A percentile compares a stretch with the other conserved stretches of the same genome.
phyloP scores from a whole-genome alignment of 2,113 vertebrate genomes.

The Corvus cornix region DNA sequence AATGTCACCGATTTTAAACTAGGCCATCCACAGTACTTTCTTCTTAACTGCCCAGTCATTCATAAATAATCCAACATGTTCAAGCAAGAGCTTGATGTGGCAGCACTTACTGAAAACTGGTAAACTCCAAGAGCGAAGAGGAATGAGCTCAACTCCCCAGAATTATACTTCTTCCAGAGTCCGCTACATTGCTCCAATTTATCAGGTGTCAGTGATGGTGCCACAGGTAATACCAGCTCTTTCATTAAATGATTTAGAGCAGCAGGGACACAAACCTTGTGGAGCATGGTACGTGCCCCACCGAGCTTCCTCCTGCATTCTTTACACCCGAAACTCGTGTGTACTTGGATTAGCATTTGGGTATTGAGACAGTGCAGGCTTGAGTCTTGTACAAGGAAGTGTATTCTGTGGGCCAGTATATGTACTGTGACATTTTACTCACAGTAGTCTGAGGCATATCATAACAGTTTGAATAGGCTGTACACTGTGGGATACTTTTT shows the following conservation, averaged over 20 bases:
- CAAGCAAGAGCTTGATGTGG: background rate
- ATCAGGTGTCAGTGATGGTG: background rate
- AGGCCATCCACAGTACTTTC: background rate
- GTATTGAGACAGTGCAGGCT: background rate
- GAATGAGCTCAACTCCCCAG: background rate
- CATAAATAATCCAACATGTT: background rate
- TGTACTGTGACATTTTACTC: background rate
- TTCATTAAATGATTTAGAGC: background rate
- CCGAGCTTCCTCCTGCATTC: background rate
- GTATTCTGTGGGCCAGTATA: background rate
- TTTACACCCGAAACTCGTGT: accelerated
- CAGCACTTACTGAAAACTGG: background rate
- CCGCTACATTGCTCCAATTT: accelerated
- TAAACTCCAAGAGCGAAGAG: background rate
- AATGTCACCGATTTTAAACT: background rate
- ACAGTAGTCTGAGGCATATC: background rate
- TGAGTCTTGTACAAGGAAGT: background rate
- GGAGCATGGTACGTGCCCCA: background rate
- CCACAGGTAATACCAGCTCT: background rate
- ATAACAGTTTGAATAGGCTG: background rate
- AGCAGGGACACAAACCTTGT: background rate
- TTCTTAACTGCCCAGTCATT: background rate
- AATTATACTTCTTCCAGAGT: background rate
- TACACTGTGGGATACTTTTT: background rate
- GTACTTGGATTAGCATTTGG: background rate